phyloP scores from a whole-genome alignment of 2,888 invertebrate species.

The Brenthis daphne region DNA sequence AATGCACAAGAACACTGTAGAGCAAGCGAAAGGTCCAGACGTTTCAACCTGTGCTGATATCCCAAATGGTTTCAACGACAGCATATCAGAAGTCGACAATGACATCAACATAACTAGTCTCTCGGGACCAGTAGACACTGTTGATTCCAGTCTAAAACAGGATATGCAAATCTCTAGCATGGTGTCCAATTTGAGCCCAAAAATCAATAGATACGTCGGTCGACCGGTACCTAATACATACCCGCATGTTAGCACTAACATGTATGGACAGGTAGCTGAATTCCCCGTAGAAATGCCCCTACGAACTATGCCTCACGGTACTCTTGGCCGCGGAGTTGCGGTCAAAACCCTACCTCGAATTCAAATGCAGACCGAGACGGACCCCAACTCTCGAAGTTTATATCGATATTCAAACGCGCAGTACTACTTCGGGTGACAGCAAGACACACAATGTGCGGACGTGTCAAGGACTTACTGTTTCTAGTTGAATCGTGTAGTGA shows the following conservation, averaged over 20 bases:
- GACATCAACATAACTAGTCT: constrained; percentile 88
- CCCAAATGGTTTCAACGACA: constrained; percentile 92
- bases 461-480: constrained; percentile 83
- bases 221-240: constrained; percentile 77
- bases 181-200: constrained; percentile 63
- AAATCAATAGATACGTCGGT: constrained; percentile 77
- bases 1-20: constrained; percentile 84
- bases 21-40: constrained; percentile 86
- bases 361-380: constrained; percentile 76
- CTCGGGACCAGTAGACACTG: constrained; percentile 84
- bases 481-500: constrained; percentile 73
- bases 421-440: constrained; percentile 90
- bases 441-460: constrained; percentile 79
- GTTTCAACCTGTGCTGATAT: constrained; percentile 88
- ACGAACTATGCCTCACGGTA: constrained; percentile 75
- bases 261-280: constrained; percentile 79
- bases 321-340: constrained; percentile 72
- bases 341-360: constrained; percentile 74
- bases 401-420: constrained; percentile 85
- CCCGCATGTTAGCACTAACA: constrained; percentile 76
- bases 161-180: constrained; percentile 76
- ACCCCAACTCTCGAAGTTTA: constrained; percentile 83
- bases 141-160: constrained; percentile 70
- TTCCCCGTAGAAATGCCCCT: constrained; percentile 80
- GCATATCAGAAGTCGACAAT: constrained; percentile 92